Evolutionary conservation across 1,140 invertebrate species (phyloP).

Genomic region (Elymnias hypermnestra): DNA sequence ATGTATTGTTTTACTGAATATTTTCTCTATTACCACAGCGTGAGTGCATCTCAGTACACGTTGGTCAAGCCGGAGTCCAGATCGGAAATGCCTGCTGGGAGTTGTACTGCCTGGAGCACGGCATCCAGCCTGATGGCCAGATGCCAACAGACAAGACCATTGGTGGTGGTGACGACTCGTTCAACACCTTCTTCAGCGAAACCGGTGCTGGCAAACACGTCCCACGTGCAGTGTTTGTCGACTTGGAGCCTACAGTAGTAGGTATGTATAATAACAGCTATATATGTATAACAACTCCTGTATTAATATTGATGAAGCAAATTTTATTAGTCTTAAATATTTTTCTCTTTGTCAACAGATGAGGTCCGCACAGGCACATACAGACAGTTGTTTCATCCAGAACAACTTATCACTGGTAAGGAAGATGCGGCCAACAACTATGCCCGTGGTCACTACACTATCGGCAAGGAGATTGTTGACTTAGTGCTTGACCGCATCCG

Average conservation of each 20-base stretch:
- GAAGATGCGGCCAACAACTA: constrained; percentile 95
- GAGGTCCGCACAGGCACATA: constrained; percentile 90
- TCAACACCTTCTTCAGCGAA: constrained; percentile 95
- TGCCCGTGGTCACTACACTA: constrained; percentile 93
- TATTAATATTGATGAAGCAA: no score
- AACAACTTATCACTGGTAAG: constrained; percentile 90
- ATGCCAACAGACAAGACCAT: constrained; percentile 82
- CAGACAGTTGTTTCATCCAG: constrained; percentile 90
- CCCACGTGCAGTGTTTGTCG: constrained; percentile 90
- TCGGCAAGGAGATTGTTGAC: constrained; percentile 92
- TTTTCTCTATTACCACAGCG: constrained; percentile 47
- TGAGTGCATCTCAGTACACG: constrained; percentile 84
- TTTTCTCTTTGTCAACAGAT: constrained; percentile 56
- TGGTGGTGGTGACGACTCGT: constrained; percentile 87
- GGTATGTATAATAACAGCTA: constrained; percentile 79
- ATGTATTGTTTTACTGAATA: no score
- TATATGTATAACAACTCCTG: no score
- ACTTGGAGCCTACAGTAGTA: constrained; percentile 92
- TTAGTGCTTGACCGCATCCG: constrained; percentile 87
- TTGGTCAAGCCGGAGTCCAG: constrained; percentile 86
- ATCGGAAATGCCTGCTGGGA: constrained; percentile 91
- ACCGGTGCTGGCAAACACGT: constrained; percentile 93
- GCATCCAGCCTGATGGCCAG: constrained; percentile 84
- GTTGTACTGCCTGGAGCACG: constrained; percentile 88
- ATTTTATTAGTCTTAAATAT: no score